Evolutionary conservation across 2,113 vertebrate species (phyloP).

Genomic region (Podilymbus podiceps): DNA sequence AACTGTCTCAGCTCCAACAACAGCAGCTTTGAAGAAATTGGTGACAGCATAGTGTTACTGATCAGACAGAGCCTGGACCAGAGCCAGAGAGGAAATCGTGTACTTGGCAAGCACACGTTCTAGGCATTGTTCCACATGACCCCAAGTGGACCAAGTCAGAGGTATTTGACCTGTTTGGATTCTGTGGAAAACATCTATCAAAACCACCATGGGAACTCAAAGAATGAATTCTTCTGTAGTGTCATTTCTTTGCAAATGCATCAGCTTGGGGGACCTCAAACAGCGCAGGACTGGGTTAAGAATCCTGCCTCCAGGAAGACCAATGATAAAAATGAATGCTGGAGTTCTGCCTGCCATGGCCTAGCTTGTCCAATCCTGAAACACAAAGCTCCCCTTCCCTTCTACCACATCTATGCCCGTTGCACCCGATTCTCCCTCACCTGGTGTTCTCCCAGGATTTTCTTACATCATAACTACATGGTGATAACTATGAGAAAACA

Average conservation of each 20-base stretch:
- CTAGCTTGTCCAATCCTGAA: background rate
- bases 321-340: background rate
- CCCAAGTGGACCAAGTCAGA: background rate
- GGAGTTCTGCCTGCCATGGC: background rate
- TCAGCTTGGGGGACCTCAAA: background rate
- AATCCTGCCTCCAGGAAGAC: background rate
- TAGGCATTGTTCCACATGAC: background rate
- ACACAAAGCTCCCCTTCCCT: background rate
- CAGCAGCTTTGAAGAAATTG: background rate
- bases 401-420: background rate
- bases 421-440: background rate
- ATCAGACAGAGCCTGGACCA: background rate
- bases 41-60: background rate
- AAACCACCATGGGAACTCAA: background rate
- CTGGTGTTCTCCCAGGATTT: background rate
- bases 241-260: background rate
- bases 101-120: background rate
- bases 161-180: constrained; percentile 6
- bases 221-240: background rate
- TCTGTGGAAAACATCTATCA: background rate
- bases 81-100: background rate
- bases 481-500: background rate
- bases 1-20: background rate
- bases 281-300: background rate
- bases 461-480: background rate